Percentiles rank a stretch among this genome's conserved stretches.
Conservation (phyloP, 2,888 invertebrate genomes). For the Trileptium ribeirensis region DNA sequence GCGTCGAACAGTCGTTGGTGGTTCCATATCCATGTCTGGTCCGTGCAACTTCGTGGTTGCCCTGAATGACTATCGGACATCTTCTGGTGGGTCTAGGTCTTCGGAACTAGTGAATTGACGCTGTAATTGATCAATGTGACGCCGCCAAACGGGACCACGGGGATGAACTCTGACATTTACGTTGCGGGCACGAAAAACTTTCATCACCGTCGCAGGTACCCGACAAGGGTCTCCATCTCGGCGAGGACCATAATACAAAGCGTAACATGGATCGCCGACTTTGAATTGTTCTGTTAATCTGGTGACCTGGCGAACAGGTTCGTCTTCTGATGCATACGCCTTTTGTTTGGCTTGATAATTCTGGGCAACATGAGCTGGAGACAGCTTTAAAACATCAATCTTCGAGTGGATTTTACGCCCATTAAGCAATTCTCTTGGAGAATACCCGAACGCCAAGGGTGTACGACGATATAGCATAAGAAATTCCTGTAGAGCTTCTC, state of each 20-base stretch:
- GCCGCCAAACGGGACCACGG: no score
- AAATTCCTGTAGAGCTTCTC: conserved; percentile 28
- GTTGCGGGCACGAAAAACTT: no score
- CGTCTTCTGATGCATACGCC: not conserved
- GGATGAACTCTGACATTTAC: no score
- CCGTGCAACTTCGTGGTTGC: no score
- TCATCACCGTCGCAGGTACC: no score
- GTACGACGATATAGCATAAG: conserved; percentile 19
- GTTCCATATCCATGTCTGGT: no score
- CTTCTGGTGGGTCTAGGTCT: no score
- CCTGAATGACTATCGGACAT: no score
- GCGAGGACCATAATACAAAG: conserved; percentile 20
- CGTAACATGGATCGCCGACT: conserved; percentile 2
- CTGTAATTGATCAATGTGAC: no score
- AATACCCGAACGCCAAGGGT: conserved; percentile 16
- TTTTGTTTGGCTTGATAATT: conserved; percentile 21
- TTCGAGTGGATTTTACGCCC: conserved; percentile 16
- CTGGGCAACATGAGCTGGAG: conserved; percentile 20
- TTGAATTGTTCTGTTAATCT: not conserved
- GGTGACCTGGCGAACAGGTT: not conserved
- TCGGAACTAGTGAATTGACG: no score
- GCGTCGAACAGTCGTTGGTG: no score
- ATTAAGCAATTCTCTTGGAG: conserved; percentile 25
- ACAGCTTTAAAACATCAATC: not conserved
- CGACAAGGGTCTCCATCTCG: conserved; percentile 20